These are phyloP conservation scores for Champsocephalus esox DNA, from an alignment of 2,797 vertebrate species.

Conservation along the genomic window DNA sequence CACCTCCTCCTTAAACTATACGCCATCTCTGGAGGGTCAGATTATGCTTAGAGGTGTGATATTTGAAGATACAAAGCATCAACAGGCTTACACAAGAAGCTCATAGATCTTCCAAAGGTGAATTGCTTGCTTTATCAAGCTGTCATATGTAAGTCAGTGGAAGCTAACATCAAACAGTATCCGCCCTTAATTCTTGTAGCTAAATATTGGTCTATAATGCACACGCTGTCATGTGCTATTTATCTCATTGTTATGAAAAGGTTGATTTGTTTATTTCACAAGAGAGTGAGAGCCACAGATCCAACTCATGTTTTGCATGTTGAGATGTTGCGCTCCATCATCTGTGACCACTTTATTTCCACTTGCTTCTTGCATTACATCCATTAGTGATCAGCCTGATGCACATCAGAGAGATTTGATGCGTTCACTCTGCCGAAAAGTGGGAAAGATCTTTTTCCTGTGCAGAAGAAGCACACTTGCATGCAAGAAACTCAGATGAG, in stretches of 20 bases:
- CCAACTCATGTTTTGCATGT: slow-evolving; percentile 12
- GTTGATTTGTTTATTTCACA: slow-evolving; percentile 31
- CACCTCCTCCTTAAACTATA: neutral
- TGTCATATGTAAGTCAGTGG: slow-evolving; percentile 8
- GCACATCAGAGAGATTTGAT: neutral
- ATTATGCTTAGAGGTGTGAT: slow-evolving; percentile 11
- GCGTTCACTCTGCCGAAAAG: neutral
- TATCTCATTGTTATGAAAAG: slow-evolving; percentile 1
- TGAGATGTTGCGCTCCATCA: neutral
- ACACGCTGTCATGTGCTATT: slow-evolving; percentile 6
- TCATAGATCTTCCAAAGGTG: slow-evolving; percentile 45
- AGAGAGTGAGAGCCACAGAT: neutral
- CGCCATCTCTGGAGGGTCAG: slow-evolving; percentile 16
- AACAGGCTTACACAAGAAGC: slow-evolving; percentile 21
- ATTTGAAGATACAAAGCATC: slow-evolving; percentile 41
- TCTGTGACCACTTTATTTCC: neutral
- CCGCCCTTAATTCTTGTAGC: too few relatives aligned
- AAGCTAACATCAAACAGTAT: too few relatives aligned
- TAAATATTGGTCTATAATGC: too few relatives aligned
- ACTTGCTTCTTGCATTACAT: neutral
- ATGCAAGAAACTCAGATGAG: slow-evolving; percentile 10
- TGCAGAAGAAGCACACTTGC: neutral
- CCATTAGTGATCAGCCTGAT: neutral
- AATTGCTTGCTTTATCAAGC: slow-evolving; percentile 50
- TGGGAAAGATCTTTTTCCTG: neutral